Evolutionary conservation across 1,140 invertebrate species (phyloP), one percentile per base, ranked within the genome.

Genomic region (Drosophila trapezifrons): DNA sequence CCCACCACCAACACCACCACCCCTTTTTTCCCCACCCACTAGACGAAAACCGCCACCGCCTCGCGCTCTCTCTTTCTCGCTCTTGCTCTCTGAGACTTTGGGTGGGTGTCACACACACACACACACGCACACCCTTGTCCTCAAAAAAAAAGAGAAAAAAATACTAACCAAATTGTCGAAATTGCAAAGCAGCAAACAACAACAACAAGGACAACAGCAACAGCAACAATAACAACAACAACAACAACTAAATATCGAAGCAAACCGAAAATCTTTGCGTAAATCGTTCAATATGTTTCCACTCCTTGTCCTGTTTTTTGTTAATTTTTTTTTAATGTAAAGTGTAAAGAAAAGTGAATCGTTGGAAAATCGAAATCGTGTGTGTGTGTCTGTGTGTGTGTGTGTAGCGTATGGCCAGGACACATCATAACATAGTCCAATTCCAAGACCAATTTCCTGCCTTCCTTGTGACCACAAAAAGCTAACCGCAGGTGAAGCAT

Each of bases 91-190:
- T 51, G 32, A 64, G 18, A 51, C 46, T 43, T 25, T 69, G 46
- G 42, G 56, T 75, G 80, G 62, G 62, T 60, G 71, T 64, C 40
- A 38, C 54, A 17, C 46, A 60, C 29, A 42, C 49, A 54, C 71
- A 42, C 58, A 59, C 60, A 43, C 58, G 42, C 75, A 63, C 76
- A 51, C 72, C 64, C 70, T 74, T 42, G 65, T 67, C 60, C 49
- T 46, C 40, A 27, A 60, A 54, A 59, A 63, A 55, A 52, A 20
- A 43, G 38, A 40, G 32, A 58, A 25, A 76, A 42, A 62, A 59
- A 54, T 25, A 64, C 71, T 40, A 62, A 46, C 17, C 29, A 57
- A 58, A 62, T 57, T 63, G 22, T 52, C 27, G 69, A 72, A 71
- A 70, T 65, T 45, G 69, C 45, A 66, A 18, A 54, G 35, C 54